Base-by-base conservation (phyloP, 2,888 invertebrate genomes). In the Heteromurus nitidus region DNA sequence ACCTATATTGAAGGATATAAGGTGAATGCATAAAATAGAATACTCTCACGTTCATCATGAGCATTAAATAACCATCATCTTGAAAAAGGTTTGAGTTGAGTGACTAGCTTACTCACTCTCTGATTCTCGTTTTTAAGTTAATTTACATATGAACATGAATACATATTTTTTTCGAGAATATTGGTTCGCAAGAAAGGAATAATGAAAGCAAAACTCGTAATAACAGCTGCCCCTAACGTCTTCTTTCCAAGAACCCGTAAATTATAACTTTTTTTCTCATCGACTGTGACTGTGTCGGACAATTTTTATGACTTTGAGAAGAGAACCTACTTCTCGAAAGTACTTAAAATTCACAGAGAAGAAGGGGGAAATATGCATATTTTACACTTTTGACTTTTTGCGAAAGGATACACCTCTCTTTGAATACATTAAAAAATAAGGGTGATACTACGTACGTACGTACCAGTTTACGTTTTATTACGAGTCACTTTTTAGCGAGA, bases 161-260 rank as follows among this genome's bases (percentile, higher is more conserved):
- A 55, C 55, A 24, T 13, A 9, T 24, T 26, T 16, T n/a, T 3
- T n/a, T 55, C 26, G 50, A 26, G 55, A n/a, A 26, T 55, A 26
- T 55, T 55, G 26, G 55, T 26, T 55, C 55, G 26, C 26, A 16
- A 55, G 13, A 13, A 36, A 36, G 47, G n/a, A 47, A n/a, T n/a
- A 11, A 47, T 47, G n/a, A 47, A n/a, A n/a, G n/a, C n/a, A n/a
- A 55, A 55, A 55, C 44, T 44, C 31, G 64, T 53, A 53, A 65
- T 74, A 55, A 42, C 77, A 70, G 70, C 70, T 77, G 77, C 77
- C 64, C 55, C 36, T 28, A 42, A 44, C 69, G 44, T 16, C 22
- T 55, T n/a, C 60, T 70, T 77, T 77, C 77, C 70, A 70, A 69
- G 77, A 77, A 77, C 77, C 70, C 77, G 77, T 77, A 77, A 77